Evolutionary conservation across 2,888 invertebrate species (phyloP), one percentile per base, ranked within the genome.

Genomic region (Volucella inflata): DNA sequence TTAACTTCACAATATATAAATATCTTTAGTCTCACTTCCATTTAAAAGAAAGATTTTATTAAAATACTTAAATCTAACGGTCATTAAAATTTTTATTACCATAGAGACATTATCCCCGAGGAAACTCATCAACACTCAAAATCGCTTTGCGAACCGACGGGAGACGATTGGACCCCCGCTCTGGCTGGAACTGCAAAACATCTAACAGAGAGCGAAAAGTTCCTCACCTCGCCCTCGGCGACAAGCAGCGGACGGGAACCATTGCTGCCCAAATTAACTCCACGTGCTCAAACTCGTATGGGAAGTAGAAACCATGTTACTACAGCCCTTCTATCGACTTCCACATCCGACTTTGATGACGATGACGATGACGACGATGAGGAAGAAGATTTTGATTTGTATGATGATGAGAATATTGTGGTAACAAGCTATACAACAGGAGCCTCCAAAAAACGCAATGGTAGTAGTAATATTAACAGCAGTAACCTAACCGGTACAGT

Each of bases 41-140:
- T 65, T 40, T 62, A 48, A 36, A 10, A 67, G 62, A 62, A 74
- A 21, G n/a, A 46, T 40, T 44, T 38, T 11, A 14, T 40, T 17
- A 16, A 40, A 50, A 59, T n/a, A 38, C 17, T 17, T 59, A 59
- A 65, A 36, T 57, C 64, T 72, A 8, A 68, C 53, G 50, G 60
- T 71, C 57, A 67, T 79, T 55, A 36, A 72, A 21, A 51, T 70
- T 77, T 36, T 78, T 71, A 60, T 64, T 44, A 68, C 70, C 71
- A 12, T 76, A 92, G 95, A 88, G 95, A 95, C 91, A 95, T 94
- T 84, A 96, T 96, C 89, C 95, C 95, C 72, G 96, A 96, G 92
- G 96, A 96, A 90, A 94, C 94, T 90, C 93, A 93, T 89, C 93
- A 93, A 74, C 93, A 93, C 90, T 93, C 94, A 90, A 94, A 94